Evolutionary conservation across 23 tunicate species (phyloP).

Genomic region (Phallusia fumigata): DNA sequence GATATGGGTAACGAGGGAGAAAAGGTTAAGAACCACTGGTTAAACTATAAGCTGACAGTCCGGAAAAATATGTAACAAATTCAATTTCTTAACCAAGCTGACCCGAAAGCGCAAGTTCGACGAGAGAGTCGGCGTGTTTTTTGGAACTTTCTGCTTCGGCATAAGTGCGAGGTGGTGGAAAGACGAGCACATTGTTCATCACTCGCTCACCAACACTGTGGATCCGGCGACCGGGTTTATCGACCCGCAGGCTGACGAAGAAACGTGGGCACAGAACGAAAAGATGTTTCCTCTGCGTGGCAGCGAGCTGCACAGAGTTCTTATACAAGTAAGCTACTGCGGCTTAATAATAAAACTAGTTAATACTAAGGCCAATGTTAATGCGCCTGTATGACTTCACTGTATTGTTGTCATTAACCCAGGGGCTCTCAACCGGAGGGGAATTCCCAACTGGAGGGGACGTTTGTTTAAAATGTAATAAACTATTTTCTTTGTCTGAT

Average conservation of each 20-base stretch:
- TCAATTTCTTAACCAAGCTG: not conserved
- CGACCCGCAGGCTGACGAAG: constrained; percentile 84
- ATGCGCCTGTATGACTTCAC: no score
- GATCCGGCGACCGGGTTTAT: constrained; percentile 48
- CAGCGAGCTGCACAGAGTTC: constrained; percentile 13
- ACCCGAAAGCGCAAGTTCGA: constrained; percentile 24
- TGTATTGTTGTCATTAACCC: no score
- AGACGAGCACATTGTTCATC: constrained; percentile 85
- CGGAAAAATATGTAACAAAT: no score
- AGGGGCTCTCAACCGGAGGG: no score
- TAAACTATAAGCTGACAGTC: no score
- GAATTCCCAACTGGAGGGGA: no score
- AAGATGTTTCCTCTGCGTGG: constrained; percentile 55
- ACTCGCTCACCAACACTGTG: constrained; percentile 85
- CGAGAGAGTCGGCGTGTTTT: constrained; percentile 77
- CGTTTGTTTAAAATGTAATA: no score
- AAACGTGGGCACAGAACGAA: constrained; percentile 82
- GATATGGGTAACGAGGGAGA: no score
- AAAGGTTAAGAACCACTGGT: no score
- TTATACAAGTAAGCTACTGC: constrained; percentile 18
- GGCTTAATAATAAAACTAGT: no score
- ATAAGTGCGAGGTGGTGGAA: constrained; percentile 95
- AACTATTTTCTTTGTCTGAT: no score
- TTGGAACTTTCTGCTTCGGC: constrained; percentile 86
- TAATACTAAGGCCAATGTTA: no score